phyloP scores from a whole-genome alignment of 2,888 invertebrate species.

The Lypha dubia region DNA sequence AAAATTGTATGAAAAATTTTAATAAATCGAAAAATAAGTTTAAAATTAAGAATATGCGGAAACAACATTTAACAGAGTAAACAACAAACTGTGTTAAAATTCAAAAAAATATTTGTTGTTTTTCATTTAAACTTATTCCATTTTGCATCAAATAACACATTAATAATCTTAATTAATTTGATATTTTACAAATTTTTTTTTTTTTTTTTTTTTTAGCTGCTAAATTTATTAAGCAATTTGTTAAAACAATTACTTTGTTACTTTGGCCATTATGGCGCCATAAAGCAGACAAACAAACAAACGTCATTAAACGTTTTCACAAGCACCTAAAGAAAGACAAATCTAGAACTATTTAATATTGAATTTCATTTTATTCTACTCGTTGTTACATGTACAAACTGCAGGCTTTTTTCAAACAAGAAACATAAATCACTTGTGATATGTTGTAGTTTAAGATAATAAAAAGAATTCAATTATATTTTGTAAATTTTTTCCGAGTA shows the following conservation, averaged over 20 bases:
- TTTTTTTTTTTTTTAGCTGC: not conserved
- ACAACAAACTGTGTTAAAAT: slow-evolving; percentile 1
- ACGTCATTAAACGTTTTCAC: not conserved
- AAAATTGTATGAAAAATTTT: slow-evolving; percentile 61
- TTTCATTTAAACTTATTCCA: not conserved
- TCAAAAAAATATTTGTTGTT: not conserved
- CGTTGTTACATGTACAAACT: not conserved
- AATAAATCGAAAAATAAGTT: slow-evolving; percentile 43
- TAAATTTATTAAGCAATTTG: slow-evolving; percentile 10
- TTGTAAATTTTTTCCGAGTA: too few species aligned
- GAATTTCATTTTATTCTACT: not conserved
- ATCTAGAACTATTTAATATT: not conserved
- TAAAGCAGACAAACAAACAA: not conserved
- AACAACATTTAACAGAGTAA: slow-evolving; percentile 43
- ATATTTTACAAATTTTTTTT: slow-evolving; percentile 2
- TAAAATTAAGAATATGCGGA: slow-evolving; percentile 66
- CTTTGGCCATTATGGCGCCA: slow-evolving; percentile 3
- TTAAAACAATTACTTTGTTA: slow-evolving; percentile 1
- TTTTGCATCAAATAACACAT: not conserved
- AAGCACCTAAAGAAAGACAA: not conserved
- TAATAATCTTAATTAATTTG: not conserved
- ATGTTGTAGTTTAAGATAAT: not conserved
- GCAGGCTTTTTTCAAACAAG: not conserved
- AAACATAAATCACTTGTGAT: not conserved
- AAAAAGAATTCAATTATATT: too few species aligned